Base-by-base conservation (phyloP, 2,113 vertebrate species). In the Petromus typicus region DNA sequence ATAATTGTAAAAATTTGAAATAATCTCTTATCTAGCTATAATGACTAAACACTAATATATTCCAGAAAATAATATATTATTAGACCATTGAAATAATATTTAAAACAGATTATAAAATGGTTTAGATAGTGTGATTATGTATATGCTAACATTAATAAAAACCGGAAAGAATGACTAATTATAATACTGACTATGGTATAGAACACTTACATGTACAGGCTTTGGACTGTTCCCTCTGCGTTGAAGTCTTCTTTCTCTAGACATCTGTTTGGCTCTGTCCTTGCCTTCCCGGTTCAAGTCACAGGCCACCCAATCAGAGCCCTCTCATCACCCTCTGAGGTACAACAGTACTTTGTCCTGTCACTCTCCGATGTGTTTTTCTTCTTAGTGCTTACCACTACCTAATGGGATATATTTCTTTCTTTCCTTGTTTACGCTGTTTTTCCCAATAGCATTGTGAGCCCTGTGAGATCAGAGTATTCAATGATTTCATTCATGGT, bases 51-150 rank as follows among this genome's bases (percentile, higher is more conserved):
- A n/a, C 82, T 87, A 10, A 17, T 71, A 43, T 86, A 45, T 81
- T 91, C 63, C 67, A 51, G 54, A 12, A 63, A 85, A 64, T 95
- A 66, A 43, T 45, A 40, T 75, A 45, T 75, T 71, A 64, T 80
- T 69, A 63, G n/a, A 32, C 71, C 30, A 71, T 37, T 69, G 51
- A 76, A 95, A 59, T 59, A 56, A 45, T 84, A 63, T 54, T 56
- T 85, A 80, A 64, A 56, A 48, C 73, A 89, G 8, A 5, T 85
- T 78, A 69, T 89, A 45, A 83, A 92, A 69, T 95, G 45, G 45
- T 25, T 90, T 93, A 43, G 48, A 59, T 80, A 73, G 73, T 34
- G 40, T 81, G 13, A 51, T 59, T 7, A 83, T 69, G 45, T 18
- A 64, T 73, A 2, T 56, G 3, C 54, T 13, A 45, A 6, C 45